Evolutionary conservation across 2,797 vertebrate genomes (phyloP).

Genomic region (Danionella dracula): DNA sequence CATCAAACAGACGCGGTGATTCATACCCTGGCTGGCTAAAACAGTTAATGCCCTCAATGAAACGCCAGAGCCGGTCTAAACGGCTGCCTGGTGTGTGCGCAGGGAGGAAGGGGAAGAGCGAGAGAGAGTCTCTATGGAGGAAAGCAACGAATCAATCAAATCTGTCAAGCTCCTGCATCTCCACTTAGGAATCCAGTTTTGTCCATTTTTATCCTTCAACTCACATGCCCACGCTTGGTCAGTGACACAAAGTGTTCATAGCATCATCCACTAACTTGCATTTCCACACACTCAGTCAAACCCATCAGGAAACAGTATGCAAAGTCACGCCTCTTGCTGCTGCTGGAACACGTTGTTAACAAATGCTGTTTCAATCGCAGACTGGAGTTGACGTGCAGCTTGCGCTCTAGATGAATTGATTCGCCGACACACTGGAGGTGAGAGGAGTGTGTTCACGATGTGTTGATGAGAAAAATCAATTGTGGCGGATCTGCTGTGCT

Average conservation of each 20-base stretch:
- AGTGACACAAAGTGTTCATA: conserved; percentile 16
- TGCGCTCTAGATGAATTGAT: conserved; percentile 40
- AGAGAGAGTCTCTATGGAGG: conserved; percentile 74
- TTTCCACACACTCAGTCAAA: conserved; percentile 32
- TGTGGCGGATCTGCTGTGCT: conserved; percentile 53
- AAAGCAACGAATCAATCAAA: conserved; percentile 78
- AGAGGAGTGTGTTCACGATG: conserved; percentile 27
- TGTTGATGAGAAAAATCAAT: conserved; percentile 58
- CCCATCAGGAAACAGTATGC: conserved; percentile 32
- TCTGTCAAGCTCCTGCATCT: conserved; percentile 50
- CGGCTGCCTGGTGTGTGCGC: conserved; percentile 50
- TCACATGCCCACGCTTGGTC: conserved; percentile 15
- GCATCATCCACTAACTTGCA: conserved; percentile 22
- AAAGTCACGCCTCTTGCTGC: conserved; percentile 23
- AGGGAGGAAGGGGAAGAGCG: conserved; percentile 57
- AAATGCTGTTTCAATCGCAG: conserved; percentile 25
- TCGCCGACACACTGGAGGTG: conserved; percentile 10
- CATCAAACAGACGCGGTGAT: conserved; percentile 84
- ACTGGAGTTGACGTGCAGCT: conserved; percentile 23
- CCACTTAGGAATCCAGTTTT: conserved; percentile 50
- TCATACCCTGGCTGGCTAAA: conserved; percentile 82
- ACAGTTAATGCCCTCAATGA: conserved; percentile 76
- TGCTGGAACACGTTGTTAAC: conserved; percentile 7
- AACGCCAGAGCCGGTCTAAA: conserved; percentile 72
- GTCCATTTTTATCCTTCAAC: conserved; percentile 38